Percentiles rank a stretch among this genome's conserved stretches.
Conservation (phyloP, 2,113 vertebrate genomes). For the Catharus bicknelli region DNA sequence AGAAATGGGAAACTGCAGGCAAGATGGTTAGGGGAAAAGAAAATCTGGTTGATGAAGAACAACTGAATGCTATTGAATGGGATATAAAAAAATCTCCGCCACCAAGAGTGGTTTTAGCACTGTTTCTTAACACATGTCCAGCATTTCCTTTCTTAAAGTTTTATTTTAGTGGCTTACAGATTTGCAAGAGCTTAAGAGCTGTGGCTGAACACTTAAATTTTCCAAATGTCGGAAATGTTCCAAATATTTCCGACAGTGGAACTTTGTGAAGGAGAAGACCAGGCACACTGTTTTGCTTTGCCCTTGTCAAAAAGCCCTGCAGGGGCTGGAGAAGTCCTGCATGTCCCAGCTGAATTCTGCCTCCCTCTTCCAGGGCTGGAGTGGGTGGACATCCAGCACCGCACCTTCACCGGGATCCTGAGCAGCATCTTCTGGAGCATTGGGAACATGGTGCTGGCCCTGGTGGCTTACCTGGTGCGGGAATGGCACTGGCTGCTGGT, state of each 20-base stretch:
- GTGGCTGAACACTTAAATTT: not conserved
- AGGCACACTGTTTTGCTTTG: not conserved
- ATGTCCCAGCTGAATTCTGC: not conserved
- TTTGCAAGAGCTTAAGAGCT: not conserved
- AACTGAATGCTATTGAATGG: not conserved
- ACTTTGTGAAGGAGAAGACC: not conserved
- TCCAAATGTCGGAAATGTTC: not conserved
- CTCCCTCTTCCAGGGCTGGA: slow-evolving; percentile 71
- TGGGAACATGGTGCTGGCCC: slow-evolving; percentile 81
- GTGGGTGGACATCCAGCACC: slow-evolving; percentile 82
- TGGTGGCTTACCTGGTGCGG: slow-evolving; percentile 78
- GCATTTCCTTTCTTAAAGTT: not conserved
- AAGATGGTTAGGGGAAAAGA: not conserved
- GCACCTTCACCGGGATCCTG: slow-evolving; percentile 76
- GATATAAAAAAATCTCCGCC: not conserved
- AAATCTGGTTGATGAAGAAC: not conserved
- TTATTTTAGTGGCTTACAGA: not conserved
- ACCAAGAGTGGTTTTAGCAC: not conserved
- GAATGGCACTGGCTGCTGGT: slow-evolving; percentile 85
- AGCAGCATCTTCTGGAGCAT: slow-evolving; percentile 79
- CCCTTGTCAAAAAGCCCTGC: not conserved
- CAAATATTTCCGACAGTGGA: not conserved
- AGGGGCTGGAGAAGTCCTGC: not conserved
- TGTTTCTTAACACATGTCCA: not conserved
- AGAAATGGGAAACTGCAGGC: not conserved